These are phyloP conservation scores for Tetanocera ferruginea DNA, from an alignment of 2,888 invertebrate species.

Conservation along the genomic window DNA sequence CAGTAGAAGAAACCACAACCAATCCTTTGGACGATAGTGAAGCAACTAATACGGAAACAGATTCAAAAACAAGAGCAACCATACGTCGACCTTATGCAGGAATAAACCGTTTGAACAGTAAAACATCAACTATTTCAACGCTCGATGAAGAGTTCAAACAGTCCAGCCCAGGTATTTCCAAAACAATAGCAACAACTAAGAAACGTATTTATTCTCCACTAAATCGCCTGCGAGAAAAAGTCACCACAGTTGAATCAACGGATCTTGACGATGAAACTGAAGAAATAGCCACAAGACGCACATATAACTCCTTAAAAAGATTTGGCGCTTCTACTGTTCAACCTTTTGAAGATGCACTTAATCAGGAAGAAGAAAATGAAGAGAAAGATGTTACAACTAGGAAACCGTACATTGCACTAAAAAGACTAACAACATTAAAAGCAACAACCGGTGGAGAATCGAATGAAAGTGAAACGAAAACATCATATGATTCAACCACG, in stretches of 20 bases:
- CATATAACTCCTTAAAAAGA: neutral
- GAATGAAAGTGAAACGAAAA: neutral
- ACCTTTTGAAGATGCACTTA: neutral
- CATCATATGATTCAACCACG: neutral
- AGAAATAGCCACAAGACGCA: neutral
- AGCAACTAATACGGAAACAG: too few species aligned
- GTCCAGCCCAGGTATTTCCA: neutral
- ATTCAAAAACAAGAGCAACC: neutral
- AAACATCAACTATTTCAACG: slow-evolving; percentile 18
- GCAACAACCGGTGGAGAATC: neutral
- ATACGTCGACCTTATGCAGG: slow-evolving; percentile 32
- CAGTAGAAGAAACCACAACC: too few species aligned
- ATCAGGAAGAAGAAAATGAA: neutral
- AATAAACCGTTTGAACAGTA: slow-evolving; percentile 25
- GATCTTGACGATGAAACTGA: neutral
- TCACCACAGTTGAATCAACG: slow-evolving; percentile 1
- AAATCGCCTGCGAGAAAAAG: neutral
- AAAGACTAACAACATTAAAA: neutral
- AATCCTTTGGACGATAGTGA: too few species aligned
- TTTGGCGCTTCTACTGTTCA: neutral
- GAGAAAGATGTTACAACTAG: neutral
- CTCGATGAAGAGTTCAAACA: neutral
- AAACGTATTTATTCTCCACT: neutral
- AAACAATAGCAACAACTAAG: slow-evolving; percentile 29
- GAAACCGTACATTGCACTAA: neutral